phyloP scores from a whole-genome alignment of 1,140 invertebrate species.

The Brachionus angularis region DNA sequence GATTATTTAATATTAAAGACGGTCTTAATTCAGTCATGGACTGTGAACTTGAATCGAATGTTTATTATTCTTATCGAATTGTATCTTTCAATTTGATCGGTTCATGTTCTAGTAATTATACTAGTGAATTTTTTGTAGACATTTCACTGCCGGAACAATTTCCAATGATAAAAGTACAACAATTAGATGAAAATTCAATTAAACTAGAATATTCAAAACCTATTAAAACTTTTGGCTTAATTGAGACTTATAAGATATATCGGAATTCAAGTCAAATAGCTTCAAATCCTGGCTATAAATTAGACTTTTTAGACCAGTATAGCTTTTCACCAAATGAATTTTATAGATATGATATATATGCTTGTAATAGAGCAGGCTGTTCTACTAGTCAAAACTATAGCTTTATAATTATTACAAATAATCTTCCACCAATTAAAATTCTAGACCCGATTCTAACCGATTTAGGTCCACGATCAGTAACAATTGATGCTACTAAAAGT shows the following conservation, averaged over 20 bases:
- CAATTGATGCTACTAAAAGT: slow-evolving; percentile 15
- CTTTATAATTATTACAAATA: background rate
- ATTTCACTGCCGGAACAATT: background rate
- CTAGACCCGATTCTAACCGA: background rate
- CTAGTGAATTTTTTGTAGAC: background rate
- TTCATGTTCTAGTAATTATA: slow-evolving; percentile 13
- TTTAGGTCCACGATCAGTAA: background rate
- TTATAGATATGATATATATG: slow-evolving; percentile 3
- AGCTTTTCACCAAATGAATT: background rate
- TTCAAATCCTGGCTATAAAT: background rate
- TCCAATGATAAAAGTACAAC: background rate
- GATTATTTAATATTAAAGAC: no score
- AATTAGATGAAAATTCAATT: slow-evolving; percentile 22
- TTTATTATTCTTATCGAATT: no score
- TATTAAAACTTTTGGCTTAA: background rate
- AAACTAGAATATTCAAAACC: background rate
- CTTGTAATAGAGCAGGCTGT: background rate
- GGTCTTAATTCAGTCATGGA: no score
- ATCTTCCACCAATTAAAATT: background rate
- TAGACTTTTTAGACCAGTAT: background rate
- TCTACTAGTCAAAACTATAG: slow-evolving; percentile 4
- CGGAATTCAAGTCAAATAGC: background rate
- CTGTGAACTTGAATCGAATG: no score
- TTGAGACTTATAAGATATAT: background rate
- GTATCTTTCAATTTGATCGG: no score